Evolutionary conservation across 2,113 vertebrate genomes (phyloP), one percentile per base, ranked within the genome.

Genomic region (Callipepla squamata): DNA sequence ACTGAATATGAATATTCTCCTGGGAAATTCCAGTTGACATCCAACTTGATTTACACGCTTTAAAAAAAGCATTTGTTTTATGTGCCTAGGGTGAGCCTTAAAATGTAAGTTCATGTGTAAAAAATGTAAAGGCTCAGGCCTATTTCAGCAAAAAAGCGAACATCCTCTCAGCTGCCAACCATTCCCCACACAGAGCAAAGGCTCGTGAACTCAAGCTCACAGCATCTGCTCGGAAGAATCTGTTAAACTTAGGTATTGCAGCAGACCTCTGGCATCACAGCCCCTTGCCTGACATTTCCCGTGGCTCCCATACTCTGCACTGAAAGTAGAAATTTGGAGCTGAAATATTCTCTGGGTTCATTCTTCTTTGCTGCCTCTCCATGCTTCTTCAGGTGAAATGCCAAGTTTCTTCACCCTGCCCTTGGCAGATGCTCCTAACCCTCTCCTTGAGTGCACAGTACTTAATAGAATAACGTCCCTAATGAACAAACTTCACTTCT

Each of bases 1-100:
- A 74, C 66, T 91, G 91, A 67, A 87, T 87, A 93, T 80, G 86
- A 88, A 82, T 90, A 94, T 81, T 91, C 92, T 61, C 88, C 65
- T 91, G 65, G 78, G 80, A 92, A 94, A 91, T 82, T 53, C 63
- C 75, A 91, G 48, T 59, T 72, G 89, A 66, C 80, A 96, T 72
- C 26, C 28, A 90, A 59, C 66, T 83, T 94, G 74, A 90, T 92
- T 96, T 94, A 95, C 34, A 25, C n/a, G 38, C 63, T 87, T 91
- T 82, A 26, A 79, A 82, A 83, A 92, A 89, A 80, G 25, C 28
- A 42, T 89, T 94, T 90, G 42, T 85, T 96, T 95, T 82, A 82
- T 79, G 92, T 70, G 89, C 34, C 55, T 67, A 85, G 70, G 42
- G 42, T 82, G 51, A 95, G 55, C 45, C 72, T 94, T 91, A 87